These are phyloP conservation scores for Anticlea derivata DNA, from an alignment of 2,888 invertebrate species.

Conservation along the genomic window DNA sequence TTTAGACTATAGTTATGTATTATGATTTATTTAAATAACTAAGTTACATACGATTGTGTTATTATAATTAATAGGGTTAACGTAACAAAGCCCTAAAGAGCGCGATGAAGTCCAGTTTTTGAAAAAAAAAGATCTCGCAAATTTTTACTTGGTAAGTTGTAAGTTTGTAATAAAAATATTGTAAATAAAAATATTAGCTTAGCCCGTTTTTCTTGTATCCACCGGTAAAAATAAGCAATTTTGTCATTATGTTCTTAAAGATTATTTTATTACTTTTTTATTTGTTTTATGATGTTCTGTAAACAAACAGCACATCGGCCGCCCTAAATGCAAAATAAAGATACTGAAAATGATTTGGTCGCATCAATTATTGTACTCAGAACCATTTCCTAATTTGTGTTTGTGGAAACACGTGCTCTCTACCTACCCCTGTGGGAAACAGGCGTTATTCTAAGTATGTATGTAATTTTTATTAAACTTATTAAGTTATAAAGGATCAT, in stretches of 20 bases:
- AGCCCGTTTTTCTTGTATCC: constrained; percentile 2
- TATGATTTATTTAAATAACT: constrained; percentile 3
- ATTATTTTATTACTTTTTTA: neutral
- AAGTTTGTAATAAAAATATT: constrained; percentile 2
- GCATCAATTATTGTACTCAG: too few relatives aligned
- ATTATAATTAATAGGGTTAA: neutral
- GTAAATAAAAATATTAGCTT: constrained; percentile 1
- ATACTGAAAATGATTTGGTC: neutral
- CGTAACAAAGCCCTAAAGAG: neutral
- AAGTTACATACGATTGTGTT: neutral
- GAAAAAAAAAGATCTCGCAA: constrained; percentile 10
- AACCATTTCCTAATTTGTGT: too few relatives aligned
- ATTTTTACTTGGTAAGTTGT: constrained; percentile 5
- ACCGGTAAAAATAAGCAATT: constrained; percentile 8
- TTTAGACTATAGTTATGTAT: neutral
- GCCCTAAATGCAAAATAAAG: neutral
- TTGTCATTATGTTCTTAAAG: neutral
- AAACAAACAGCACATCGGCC: neutral
- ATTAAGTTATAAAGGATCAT: too few relatives aligned
- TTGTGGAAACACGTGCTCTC: too few relatives aligned
- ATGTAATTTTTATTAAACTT: too few relatives aligned
- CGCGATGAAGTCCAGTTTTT: neutral
- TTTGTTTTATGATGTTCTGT: neutral
- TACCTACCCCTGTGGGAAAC: too few relatives aligned
- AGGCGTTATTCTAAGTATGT: too few relatives aligned